A percentile compares a stretch with the other conserved stretches of the same genome.
Evolutionary conservation across 2,797 vertebrate genomes (phyloP).

Genomic region (Phaenicophaeus curvirostris): DNA sequence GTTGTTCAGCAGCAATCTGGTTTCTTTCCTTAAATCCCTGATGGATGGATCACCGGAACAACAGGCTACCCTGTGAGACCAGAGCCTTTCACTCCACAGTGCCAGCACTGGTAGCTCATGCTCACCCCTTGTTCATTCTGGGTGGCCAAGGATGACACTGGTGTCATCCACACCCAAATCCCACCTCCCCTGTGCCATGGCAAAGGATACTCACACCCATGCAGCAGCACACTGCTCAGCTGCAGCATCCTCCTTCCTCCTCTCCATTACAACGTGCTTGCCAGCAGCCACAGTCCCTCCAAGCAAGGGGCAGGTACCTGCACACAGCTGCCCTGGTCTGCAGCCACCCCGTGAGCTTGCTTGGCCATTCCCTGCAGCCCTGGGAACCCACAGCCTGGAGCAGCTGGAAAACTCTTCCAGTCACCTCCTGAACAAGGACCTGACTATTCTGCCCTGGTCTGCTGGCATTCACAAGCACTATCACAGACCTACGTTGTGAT

Average conservation of each 20-base stretch:
- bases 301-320: rapidly evolving
- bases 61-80: neutral
- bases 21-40: slow-evolving; percentile 30
- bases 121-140: neutral
- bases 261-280: neutral
- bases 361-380: neutral
- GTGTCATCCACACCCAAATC: neutral
- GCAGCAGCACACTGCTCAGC: neutral
- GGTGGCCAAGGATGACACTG: neutral
- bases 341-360: rapidly evolving
- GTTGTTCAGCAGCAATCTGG: slow-evolving; percentile 34
- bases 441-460: neutral
- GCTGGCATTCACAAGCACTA: neutral
- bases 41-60: neutral
- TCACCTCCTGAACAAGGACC: neutral
- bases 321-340: neutral
- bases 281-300: rapidly evolving
- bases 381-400: neutral
- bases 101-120: neutral
- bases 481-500: rapidly evolving
- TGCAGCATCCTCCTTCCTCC: neutral
- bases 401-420: neutral
- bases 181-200: neutral
- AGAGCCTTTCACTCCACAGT: neutral
- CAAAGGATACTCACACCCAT: neutral